Evolutionary conservation across 2,797 vertebrate genomes (phyloP).

Genomic region (Apogon talboti): DNA sequence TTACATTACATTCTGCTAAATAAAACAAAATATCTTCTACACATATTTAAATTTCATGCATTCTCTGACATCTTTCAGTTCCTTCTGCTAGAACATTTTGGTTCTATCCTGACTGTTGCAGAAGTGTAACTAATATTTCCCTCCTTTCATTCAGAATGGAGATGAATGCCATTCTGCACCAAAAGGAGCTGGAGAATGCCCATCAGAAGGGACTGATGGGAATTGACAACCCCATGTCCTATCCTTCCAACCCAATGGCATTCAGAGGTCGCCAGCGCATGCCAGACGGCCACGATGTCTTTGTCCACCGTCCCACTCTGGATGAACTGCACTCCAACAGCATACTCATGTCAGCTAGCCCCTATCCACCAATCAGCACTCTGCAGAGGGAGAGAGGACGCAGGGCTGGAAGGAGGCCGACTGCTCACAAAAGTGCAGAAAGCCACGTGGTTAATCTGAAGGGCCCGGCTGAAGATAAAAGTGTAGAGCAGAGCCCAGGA

Average conservation of each 20-base stretch:
- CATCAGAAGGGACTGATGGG: conserved; percentile 89
- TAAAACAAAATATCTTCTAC: neutral
- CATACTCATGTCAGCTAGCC: conserved; percentile 87
- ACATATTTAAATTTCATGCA: neutral
- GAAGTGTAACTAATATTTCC: conserved; percentile 4
- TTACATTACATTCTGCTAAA: conserved; percentile 6
- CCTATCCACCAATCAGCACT: conserved; percentile 86
- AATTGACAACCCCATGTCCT: conserved; percentile 88
- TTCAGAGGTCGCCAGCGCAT: conserved; percentile 87
- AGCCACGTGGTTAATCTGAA: conserved; percentile 77
- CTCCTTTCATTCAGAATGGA: conserved; percentile 86
- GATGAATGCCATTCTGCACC: conserved; percentile 95
- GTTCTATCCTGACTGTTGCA: neutral
- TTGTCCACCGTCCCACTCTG: conserved; percentile 86
- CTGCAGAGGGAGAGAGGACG: conserved; percentile 90
- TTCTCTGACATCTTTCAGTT: conserved; percentile 2
- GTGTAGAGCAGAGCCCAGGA: conserved; percentile 78
- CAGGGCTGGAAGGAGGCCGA: conserved; percentile 83
- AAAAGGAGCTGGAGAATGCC: conserved; percentile 93
- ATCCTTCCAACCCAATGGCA: conserved; percentile 83
- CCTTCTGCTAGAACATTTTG: neutral
- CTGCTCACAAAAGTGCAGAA: conserved; percentile 85
- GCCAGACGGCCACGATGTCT: conserved; percentile 88
- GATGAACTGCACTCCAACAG: conserved; percentile 89
- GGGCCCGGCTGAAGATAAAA: conserved; percentile 86